Percentiles rank a stretch among this genome's conserved stretches.
phyloP scores from a whole-genome alignment of 2,888 invertebrate species.

The Machimus atricapillus region DNA sequence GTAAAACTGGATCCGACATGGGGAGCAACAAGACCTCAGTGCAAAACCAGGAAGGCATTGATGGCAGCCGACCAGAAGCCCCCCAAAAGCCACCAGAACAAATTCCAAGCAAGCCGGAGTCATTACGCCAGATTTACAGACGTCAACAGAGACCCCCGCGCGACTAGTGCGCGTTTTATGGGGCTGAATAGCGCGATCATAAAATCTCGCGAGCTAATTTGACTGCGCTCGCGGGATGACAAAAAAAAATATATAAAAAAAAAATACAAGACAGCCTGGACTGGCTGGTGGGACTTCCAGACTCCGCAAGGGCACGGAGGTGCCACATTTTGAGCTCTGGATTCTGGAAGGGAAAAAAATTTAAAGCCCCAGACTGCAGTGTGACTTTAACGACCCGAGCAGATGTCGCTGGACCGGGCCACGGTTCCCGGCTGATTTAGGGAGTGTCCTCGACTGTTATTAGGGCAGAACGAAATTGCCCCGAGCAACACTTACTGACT shows the following conservation, averaged over 20 bases:
- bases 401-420: neutral
- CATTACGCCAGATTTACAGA: constrained; percentile 25
- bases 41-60: constrained; percentile 6
- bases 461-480: constrained; percentile 14
- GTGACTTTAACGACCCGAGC: constrained; percentile 13
- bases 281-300: neutral
- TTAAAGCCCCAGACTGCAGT: neutral
- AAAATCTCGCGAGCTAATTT: constrained; percentile 26
- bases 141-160: constrained; percentile 12
- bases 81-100: neutral
- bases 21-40: constrained; percentile 9
- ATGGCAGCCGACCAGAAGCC: neutral
- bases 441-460: neutral
- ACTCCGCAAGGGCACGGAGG: constrained; percentile 6
- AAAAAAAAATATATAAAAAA: neutral
- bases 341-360: neutral
- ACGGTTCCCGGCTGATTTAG: neutral
- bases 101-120: constrained; percentile 22
- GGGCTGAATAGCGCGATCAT: constrained; percentile 17
- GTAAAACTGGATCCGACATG: constrained; percentile 32
- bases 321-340: neutral
- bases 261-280: neutral
- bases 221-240: neutral
- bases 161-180: constrained; percentile 24
- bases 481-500: constrained; percentile 3